A percentile compares a stretch with the other conserved stretches of the same genome.
phyloP scores from a whole-genome alignment of 1,140 invertebrate species.

The Armadillidium nasatum region DNA sequence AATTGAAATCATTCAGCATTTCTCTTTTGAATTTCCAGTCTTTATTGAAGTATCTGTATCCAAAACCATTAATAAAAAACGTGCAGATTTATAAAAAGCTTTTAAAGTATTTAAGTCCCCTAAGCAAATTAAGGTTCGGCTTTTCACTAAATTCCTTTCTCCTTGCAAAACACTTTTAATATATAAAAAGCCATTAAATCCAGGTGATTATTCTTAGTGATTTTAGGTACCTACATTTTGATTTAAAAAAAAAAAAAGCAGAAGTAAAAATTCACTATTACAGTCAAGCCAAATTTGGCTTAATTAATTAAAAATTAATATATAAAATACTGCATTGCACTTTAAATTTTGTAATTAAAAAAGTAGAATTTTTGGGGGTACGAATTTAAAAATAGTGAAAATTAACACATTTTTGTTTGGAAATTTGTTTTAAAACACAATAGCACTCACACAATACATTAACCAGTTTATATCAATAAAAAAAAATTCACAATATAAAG shows the following conservation, averaged over 20 bases:
- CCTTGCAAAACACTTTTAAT: not conserved
- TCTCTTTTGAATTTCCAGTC: not conserved
- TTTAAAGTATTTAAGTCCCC: not conserved
- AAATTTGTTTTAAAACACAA: not conserved
- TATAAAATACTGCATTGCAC: not conserved
- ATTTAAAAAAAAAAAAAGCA: not conserved
- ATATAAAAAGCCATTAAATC: not conserved
- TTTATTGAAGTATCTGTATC: not conserved
- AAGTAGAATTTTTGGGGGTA: too few relatives aligned
- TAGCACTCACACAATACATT: not conserved
- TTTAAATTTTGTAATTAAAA: too few relatives aligned
- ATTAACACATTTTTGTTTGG: not conserved
- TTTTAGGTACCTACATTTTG: not conserved
- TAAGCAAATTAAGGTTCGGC: not conserved
- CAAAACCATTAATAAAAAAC: too few relatives aligned
- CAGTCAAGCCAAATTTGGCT: constrained; percentile 3
- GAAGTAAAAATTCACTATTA: not conserved
- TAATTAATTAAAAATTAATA: not conserved
- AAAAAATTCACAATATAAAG: not conserved
- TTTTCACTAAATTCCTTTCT: not conserved
- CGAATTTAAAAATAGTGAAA: not conserved
- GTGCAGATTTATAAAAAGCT: not conserved
- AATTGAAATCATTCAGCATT: not conserved
- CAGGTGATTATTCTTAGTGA: not conserved
- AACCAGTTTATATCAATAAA: not conserved